Conservation (phyloP, 2,797 vertebrate species). For the Diplodus sargus region DNA sequence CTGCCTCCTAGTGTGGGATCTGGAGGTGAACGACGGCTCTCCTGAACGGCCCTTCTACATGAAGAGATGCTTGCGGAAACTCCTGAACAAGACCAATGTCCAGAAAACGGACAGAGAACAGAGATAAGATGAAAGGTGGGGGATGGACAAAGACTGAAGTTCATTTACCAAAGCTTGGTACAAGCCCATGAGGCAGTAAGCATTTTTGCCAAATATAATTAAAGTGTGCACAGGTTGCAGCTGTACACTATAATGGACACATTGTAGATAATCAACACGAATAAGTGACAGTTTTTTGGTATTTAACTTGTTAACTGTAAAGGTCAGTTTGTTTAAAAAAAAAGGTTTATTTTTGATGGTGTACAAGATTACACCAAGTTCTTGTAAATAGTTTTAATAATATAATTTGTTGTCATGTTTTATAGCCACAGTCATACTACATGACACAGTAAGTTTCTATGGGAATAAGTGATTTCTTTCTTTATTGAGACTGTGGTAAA, state of each 20-base stretch:
- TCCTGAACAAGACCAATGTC: constrained; percentile 76
- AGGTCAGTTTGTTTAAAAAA: not conserved
- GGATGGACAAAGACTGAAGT: constrained; percentile 29
- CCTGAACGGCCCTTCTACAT: constrained; percentile 78
- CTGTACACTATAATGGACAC: constrained; percentile 21
- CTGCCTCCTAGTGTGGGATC: constrained; percentile 86
- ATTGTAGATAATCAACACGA: not conserved
- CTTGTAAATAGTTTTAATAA: constrained; percentile 26
- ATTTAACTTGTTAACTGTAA: not conserved
- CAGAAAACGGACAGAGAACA: not conserved
- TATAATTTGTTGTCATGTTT: constrained; percentile 4
- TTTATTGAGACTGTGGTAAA: constrained; percentile 32
- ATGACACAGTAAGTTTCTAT: constrained; percentile 6
- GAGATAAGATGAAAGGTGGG: constrained; percentile 19
- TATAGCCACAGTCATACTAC: constrained; percentile 6
- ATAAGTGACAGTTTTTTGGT: not conserved
- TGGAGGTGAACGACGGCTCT: constrained; percentile 86
- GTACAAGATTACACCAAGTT: not conserved
- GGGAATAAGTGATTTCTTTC: constrained; percentile 30
- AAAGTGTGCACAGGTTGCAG: constrained; percentile 1
- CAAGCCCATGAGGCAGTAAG: constrained; percentile 12
- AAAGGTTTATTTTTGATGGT: not conserved
- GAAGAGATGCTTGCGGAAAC: constrained; percentile 74
- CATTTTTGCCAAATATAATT: constrained; percentile 28
- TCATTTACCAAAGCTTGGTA: constrained; percentile 27